These are phyloP conservation scores for Albula glossodonta DNA, from an alignment of 2,113 vertebrate genomes.

Conservation along the genomic window DNA sequence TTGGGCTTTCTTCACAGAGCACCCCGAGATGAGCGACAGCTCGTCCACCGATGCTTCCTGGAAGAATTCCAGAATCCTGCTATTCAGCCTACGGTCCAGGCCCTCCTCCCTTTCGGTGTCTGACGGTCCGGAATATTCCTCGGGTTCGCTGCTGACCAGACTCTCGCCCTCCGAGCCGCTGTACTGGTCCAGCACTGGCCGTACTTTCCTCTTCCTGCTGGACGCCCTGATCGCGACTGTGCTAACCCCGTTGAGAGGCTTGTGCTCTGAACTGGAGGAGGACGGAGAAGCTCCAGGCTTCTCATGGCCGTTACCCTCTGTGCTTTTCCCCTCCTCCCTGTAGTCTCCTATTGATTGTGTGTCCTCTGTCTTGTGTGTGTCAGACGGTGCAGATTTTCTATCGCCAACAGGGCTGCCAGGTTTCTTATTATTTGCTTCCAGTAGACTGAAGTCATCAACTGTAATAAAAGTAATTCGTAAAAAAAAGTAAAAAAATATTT, in stretches of 20 bases:
- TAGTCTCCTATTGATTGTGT: background rate
- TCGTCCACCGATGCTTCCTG: slow-evolving; percentile 76
- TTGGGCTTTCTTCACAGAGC: slow-evolving; percentile 84
- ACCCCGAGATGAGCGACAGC: slow-evolving; percentile 79
- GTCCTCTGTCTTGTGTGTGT: background rate
- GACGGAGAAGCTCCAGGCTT: background rate
- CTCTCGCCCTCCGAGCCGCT: slow-evolving; percentile 63
- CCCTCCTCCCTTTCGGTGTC: slow-evolving; percentile 75
- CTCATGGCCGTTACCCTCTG: background rate
- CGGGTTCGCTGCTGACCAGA: slow-evolving; percentile 62
- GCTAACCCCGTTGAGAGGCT: background rate
- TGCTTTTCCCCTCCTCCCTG: background rate
- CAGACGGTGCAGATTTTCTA: background rate
- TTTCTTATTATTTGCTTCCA: background rate
- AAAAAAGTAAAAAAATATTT: background rate
- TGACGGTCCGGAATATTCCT: slow-evolving; percentile 57
- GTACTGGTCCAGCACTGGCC: slow-evolving; percentile 54
- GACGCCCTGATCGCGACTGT: background rate
- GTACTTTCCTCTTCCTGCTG: slow-evolving; percentile 52
- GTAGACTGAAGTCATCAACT: slow-evolving; percentile 10
- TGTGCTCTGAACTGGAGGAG: slow-evolving; percentile 7
- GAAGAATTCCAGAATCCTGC: slow-evolving; percentile 80
- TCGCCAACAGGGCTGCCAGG: background rate
- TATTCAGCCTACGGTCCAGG: slow-evolving; percentile 71
- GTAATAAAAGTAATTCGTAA: background rate